Base-by-base conservation (phyloP, 2,888 invertebrate species). In the Thera obeliscata region DNA sequence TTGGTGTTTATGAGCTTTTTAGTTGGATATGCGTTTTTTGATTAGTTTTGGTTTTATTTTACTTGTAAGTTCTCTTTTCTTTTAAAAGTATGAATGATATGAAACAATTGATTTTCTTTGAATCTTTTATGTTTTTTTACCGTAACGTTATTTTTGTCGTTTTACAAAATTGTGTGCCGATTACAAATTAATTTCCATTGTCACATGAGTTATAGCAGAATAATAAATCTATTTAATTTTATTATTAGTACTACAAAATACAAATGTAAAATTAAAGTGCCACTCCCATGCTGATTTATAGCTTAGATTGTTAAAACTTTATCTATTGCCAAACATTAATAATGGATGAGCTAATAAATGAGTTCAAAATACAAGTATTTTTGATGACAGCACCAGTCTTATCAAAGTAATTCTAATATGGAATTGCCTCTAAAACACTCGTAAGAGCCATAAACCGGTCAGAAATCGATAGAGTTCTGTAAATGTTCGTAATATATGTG, bases 401-500 rank as follows among this genome's bases (percentile, higher is more conserved):
- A 70, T 69, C 77, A 61, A 56, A 72, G 76, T 74, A 76, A 77
- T 81, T 76, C 70, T 72, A 72, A 80, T 77, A 75, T 77, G 69
- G 72, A 77, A 78, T 77, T 78, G 78, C 75, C 75, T 71, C 74
- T 78, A 75, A 76, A 77, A 77, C 77, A 73, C 73, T 81, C 69
- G 75, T 78, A 78, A 72, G 43, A 46, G 62, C 78, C 71, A 80
- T 82, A 81, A 81, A 78, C 73, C 73, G 78, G 77, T 80, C 76
- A 78, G 75, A 80, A 80, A 78, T 80, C 79, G 76, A 78, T 82
- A 78, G 79, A 79, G 71, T 81, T 78, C 78, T 76, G 77, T 62
- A 64, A 68, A 68, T 68, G 68, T 68, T 58, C 68, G 68, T 78
- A 81, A 80, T 74, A 77, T 80, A 83, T 85, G 84, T 62, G 69